Base-by-base conservation (phyloP, 2,113 vertebrate species). In the Athene noctua region DNA sequence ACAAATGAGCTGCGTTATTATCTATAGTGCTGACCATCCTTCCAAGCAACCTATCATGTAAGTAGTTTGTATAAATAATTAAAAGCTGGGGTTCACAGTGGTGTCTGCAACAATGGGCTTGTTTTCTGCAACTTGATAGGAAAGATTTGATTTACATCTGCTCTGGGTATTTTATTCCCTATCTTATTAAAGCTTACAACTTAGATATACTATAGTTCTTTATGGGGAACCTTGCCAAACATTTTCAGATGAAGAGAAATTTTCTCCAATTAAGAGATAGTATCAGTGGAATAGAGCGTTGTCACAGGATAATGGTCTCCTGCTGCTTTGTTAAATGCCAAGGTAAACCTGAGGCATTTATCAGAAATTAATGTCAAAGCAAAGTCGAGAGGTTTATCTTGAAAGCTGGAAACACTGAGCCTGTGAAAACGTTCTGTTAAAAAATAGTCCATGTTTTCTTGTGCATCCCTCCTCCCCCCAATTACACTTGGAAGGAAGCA, bases 341-440 rank as follows among this genome's bases (percentile, higher is more conserved):
- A 97, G 97, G 97, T 97, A 97, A 97, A 97, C 97, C 95, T 92
- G 94, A 95, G 95, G 94, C 94, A 94, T 97, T 97, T 97, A 97
- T 97, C 95, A 96, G 95, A 97, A 97, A 97, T 97, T 97, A 97
- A 97, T 97, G 97, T 97, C 97, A 97, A 95, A 97, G 96, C 93
- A 97, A 97, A 97, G 97, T 97, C 85, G 92, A 97, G 95, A 97
- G 94, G 82, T 95, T 96, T 97, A 95, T 95, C 97, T 68, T 95
- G 89, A 91, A 96, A 90, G 82, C 83, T 90, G 86, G 81, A 88
- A 94, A 96, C 47, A 82, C 26, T 40, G 44, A 80, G 72, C 26
- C 65, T 68, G 73, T 87, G 67, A 80, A 96, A 94, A 86, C 42
- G 14, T 90, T 86, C 63, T 59, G 11, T 80, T 94, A 72, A 46